Percentiles rank a stretch among this genome's conserved stretches.
phyloP scores from a whole-genome alignment of 2,888 invertebrate species.

The Ectemnius continuus region DNA sequence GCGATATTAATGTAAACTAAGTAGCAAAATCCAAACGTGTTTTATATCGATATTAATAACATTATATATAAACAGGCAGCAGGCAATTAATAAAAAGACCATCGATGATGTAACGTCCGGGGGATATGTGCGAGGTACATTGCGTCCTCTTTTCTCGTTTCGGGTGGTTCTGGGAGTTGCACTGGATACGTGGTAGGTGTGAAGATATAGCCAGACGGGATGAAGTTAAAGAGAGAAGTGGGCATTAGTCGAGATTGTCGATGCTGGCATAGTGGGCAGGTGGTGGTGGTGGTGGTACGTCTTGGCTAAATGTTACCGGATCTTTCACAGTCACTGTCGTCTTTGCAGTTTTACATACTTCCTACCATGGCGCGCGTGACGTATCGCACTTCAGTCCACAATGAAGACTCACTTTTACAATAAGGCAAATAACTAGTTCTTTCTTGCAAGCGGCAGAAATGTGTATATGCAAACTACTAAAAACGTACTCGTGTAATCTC shows the following conservation, averaged over 20 bases:
- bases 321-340: conserved; percentile 36
- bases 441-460: conserved; percentile 50
- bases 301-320: conserved; percentile 32
- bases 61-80: conserved; percentile 73
- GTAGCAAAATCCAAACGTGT: conserved; percentile 63
- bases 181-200: conserved; percentile 10
- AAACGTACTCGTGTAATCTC: conserved; percentile 33
- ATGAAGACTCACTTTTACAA: conserved; percentile 40
- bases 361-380: conserved; percentile 36
- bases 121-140: conserved; percentile 47
- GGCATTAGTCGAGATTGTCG: conserved; percentile 46
- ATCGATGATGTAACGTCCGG: conserved; percentile 67
- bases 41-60: conserved; percentile 62
- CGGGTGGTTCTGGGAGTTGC: conserved; percentile 13
- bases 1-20: conserved; percentile 59
- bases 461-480: conserved; percentile 44
- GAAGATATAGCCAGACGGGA: conserved; percentile 48
- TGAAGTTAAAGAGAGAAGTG: conserved; percentile 36
- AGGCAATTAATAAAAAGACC: conserved; percentile 73
- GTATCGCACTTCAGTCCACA: conserved; percentile 32
- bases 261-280: conserved; percentile 31
- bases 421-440: conserved; percentile 49
- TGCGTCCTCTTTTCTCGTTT: conserved; percentile 21
- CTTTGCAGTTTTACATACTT: conserved; percentile 37
- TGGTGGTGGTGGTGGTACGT: conserved; percentile 18